Evolutionary conservation across 2,113 vertebrate species (phyloP).

Genomic region (Platysteira castanea): DNA sequence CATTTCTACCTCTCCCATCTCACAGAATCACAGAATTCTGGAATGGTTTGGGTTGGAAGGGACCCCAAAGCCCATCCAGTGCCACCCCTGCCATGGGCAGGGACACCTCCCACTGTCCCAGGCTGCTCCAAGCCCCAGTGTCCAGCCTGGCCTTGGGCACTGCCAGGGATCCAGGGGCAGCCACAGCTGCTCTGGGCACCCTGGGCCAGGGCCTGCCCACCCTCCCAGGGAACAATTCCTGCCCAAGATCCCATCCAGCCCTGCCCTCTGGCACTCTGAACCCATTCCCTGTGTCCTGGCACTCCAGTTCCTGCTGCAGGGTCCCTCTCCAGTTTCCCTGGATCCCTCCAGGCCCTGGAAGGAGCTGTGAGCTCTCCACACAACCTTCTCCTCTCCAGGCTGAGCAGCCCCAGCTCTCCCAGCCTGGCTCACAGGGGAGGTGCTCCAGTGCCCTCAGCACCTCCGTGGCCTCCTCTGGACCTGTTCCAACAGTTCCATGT

Average conservation of each 20-base stretch:
- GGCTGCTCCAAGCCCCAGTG: background rate
- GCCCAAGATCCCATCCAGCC: no score
- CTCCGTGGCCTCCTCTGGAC: background rate
- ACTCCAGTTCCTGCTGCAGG: background rate
- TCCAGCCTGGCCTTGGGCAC: background rate
- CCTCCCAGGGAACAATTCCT: no score
- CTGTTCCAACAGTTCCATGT: background rate
- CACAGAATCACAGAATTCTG: background rate
- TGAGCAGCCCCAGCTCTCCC: background rate
- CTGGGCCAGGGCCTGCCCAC: no score
- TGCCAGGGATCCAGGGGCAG: no score
- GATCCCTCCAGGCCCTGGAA: background rate
- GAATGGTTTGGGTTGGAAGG: background rate
- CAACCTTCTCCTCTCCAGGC: background rate
- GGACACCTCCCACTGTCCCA: background rate
- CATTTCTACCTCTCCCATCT: background rate
- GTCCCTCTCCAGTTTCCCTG: background rate
- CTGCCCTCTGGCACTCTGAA: no score
- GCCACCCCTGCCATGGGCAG: background rate
- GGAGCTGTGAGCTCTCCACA: background rate
- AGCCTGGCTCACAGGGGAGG: rapidly evolving
- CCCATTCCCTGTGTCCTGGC: background rate
- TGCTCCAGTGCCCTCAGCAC: background rate
- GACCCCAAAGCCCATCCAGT: rapidly evolving
- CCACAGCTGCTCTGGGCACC: no score